Conservation (phyloP, 2,797 vertebrate genomes). For the Hippocampus kuda region DNA sequence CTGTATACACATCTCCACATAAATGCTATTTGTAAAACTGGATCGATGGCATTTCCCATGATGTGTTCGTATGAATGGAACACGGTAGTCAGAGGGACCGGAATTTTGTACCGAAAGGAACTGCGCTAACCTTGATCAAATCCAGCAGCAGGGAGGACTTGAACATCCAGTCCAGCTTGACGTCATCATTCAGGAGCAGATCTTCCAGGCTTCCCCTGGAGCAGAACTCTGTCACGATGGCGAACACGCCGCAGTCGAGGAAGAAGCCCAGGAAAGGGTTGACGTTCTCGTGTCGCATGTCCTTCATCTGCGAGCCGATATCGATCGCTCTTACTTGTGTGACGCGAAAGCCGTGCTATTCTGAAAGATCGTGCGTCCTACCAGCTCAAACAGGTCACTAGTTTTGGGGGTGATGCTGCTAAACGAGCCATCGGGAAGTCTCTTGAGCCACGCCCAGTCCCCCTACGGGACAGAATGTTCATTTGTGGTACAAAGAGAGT, state of each 20-base stretch:
- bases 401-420: conserved; percentile 63
- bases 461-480: conserved; percentile 48
- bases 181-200: conserved; percentile 75
- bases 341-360: background rate
- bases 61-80: too few species aligned
- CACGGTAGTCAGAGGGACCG: too few species aligned
- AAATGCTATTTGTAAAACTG: too few species aligned
- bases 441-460: conserved; percentile 77
- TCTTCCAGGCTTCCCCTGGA: conserved; percentile 84
- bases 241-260: conserved; percentile 78
- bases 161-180: conserved; percentile 93
- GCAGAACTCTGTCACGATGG: conserved; percentile 83
- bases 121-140: conserved; percentile 74
- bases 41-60: too few species aligned
- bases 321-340: background rate
- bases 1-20: too few species aligned
- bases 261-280: conserved; percentile 86
- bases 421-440: conserved; percentile 65
- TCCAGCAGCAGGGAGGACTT: conserved; percentile 86
- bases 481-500: background rate
- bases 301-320: conserved; percentile 73
- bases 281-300: conserved; percentile 81
- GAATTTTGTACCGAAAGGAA: too few species aligned
- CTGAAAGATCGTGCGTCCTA: conserved; percentile 22
- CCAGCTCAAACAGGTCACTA: conserved; percentile 69